Conservation (phyloP, 2,113 vertebrate species). For the Rhea americana region DNA sequence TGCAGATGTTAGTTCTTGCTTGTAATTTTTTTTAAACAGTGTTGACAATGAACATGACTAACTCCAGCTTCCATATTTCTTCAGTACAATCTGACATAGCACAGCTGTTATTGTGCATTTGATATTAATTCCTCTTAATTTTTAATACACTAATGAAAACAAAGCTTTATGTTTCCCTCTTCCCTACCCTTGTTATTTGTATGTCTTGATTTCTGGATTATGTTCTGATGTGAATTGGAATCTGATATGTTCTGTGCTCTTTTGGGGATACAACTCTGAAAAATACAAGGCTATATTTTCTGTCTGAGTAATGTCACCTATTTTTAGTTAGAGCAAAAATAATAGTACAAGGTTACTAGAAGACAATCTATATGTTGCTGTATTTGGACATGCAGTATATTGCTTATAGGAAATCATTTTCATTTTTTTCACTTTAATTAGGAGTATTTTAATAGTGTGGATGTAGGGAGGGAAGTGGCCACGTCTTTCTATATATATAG, state of each 20-base stretch:
- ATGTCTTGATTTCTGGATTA: background rate
- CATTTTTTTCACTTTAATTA: background rate
- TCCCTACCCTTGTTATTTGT: background rate
- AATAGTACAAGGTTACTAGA: background rate
- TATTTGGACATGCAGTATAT: background rate
- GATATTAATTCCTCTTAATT: background rate
- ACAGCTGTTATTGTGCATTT: background rate
- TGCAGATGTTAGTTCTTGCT: constrained; percentile 16
- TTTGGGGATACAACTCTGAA: background rate
- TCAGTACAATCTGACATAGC: background rate
- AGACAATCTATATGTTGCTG: background rate
- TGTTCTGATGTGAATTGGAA: background rate
- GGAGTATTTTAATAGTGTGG: background rate
- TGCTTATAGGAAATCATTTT: background rate
- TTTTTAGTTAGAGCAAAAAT: background rate
- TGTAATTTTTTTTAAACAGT: background rate
- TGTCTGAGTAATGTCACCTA: background rate
- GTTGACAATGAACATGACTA: background rate
- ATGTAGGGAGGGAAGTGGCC: background rate
- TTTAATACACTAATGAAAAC: background rate
- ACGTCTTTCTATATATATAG: accelerated
- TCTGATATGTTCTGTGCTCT: background rate
- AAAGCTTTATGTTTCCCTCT: background rate
- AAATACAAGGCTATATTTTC: background rate
- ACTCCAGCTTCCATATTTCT: constrained; percentile 12